Percentiles rank a stretch among this genome's conserved stretches.
phyloP scores from a whole-genome alignment of 2,113 vertebrate species.

The Camelus dromedarius region DNA sequence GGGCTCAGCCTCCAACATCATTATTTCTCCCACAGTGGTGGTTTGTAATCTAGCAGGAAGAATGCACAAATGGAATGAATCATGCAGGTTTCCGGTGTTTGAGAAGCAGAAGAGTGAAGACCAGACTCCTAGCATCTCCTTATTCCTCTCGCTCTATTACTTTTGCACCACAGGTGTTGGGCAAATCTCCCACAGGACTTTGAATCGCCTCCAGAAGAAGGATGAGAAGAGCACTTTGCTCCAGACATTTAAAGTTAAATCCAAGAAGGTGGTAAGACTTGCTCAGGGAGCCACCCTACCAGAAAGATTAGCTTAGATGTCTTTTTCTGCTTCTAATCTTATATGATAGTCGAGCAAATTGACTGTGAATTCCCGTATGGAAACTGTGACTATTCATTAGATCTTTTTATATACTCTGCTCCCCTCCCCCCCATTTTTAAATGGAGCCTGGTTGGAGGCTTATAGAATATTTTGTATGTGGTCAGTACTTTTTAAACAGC shows the following conservation, averaged over 20 bases:
- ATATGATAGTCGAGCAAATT: not conserved
- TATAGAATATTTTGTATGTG: not conserved
- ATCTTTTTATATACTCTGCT: not conserved
- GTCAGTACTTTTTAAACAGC: not conserved
- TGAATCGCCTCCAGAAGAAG: not conserved
- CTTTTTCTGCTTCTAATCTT: constrained; percentile 27
- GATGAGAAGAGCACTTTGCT: not conserved
- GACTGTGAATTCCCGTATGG: not conserved
- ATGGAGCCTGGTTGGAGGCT: not conserved
- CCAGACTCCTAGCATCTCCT: not conserved
- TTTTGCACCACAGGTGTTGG: not conserved
- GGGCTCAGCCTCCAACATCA: not conserved
- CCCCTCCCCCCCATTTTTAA: not conserved
- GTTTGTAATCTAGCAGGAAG: not conserved
- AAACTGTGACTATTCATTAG: constrained; percentile 21
- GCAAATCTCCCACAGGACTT: not conserved
- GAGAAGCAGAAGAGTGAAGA: not conserved
- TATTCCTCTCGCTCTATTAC: not conserved
- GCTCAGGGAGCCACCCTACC: not conserved
- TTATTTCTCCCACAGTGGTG: not conserved
- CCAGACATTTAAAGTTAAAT: constrained; percentile 13
- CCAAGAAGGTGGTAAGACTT: not conserved
- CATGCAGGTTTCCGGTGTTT: not conserved
- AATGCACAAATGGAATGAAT: not conserved
- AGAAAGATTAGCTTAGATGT: constrained; percentile 30